These are phyloP conservation scores for Sinotaia quadrata DNA, from an alignment of 2,888 invertebrate genomes.

Conservation along the genomic window DNA sequence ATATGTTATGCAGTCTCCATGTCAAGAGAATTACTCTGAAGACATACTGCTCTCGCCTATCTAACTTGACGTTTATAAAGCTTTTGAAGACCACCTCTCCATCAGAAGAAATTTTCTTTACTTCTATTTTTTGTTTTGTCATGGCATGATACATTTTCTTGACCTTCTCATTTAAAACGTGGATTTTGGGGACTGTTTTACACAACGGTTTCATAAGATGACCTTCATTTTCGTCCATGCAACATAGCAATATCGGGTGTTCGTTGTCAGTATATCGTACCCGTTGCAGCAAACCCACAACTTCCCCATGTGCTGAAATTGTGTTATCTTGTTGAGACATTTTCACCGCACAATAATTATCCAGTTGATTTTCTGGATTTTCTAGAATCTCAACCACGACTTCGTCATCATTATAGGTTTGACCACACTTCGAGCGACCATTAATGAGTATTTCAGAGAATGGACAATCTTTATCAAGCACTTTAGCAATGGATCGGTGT, in stretches of 20 bases:
- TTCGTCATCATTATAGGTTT: conserved; percentile 30
- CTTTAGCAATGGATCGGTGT: conserved; percentile 25
- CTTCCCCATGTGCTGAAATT: neutral
- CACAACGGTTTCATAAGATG: conserved; percentile 47
- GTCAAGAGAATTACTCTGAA: conserved; percentile 45
- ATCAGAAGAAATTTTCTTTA: conserved; percentile 32
- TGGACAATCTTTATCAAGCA: neutral
- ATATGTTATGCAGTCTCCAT: conserved; percentile 41
- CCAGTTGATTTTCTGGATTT: conserved; percentile 12
- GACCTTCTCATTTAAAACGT: conserved; percentile 7
- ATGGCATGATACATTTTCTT: neutral
- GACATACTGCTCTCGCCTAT: conserved; percentile 38
- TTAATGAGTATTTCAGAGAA: conserved; percentile 25
- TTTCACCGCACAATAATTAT: no score
- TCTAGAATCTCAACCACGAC: conserved; percentile 32
- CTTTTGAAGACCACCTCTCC: conserved; percentile 30
- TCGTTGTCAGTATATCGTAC: conserved; percentile 31
- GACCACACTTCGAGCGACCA: conserved; percentile 37
- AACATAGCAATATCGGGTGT: conserved; percentile 46
- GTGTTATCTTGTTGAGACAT: no score
- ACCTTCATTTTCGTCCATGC: conserved; percentile 38
- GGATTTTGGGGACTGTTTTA: conserved; percentile 52
- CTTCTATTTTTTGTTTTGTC: neutral
- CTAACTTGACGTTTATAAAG: conserved; percentile 34
- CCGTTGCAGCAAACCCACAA: conserved; percentile 20